Evolutionary conservation across 2,888 invertebrate species (phyloP), one percentile per base, ranked within the genome.

Genomic region (Agrochola macilenta): DNA sequence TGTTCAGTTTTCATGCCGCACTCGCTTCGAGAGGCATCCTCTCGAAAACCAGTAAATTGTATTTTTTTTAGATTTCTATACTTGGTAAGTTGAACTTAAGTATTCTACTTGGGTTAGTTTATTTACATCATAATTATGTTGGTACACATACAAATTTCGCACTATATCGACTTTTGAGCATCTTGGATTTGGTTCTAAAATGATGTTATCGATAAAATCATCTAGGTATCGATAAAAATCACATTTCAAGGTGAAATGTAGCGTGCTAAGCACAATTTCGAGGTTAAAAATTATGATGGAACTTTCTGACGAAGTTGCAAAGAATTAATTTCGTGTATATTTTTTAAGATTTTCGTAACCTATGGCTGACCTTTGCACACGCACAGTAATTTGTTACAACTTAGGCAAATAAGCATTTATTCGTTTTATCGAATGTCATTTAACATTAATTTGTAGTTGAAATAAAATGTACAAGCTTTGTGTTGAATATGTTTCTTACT

Each of bases 181-280:
- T 61, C 58, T 76, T 57, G 12, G 49, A 43, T 70, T 49, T 35
- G 49, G 26, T 75, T 71, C 23, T n/a, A 61, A 66, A 69, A 43
- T 35, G 63, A 72, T 74, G 20, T 58, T 73, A 74, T 72, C 69
- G 43, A 76, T 63, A 77, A 69, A 78, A 70, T 84, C 68, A 49
- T 63, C 26, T 49, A 39, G 12, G 63, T 84, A 82, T 87, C 88
- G 87, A 91, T 89, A 87, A 88, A 80, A 88, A 91, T 88, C 86
- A 87, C 75, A 83, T 88, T 91, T 89, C 94, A 94, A 94, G 95
- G 95, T 88, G 80, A 93, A 92, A 89, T 84, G 84, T 95, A 80
- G 93, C 95, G 94, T 95, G 95, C 85, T 86, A 87, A 90, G 87
- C 86, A 90, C 87, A 87, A 91, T 92, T 93, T 92, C 86, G 88